Conservation (phyloP, 2,888 invertebrate genomes). For the Lamellibrachia columna region DNA sequence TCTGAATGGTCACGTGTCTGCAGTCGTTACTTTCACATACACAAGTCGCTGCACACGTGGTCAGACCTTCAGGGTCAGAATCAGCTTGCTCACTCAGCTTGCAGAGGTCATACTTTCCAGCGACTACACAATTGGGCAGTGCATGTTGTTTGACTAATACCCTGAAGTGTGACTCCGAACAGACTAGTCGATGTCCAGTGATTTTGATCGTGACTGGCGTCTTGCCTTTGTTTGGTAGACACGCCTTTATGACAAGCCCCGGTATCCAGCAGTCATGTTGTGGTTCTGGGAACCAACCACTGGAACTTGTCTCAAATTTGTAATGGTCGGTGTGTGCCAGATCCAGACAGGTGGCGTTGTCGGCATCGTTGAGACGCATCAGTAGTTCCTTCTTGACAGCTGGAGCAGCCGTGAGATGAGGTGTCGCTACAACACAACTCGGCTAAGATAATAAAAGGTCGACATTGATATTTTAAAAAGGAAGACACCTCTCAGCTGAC, state of each 20-base stretch:
- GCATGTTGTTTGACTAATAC: neutral
- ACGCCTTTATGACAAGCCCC: neutral
- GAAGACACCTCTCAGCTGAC: too few species aligned
- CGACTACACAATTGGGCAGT: neutral
- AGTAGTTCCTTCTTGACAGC: neutral
- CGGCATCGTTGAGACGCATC: neutral
- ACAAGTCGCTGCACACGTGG: neutral
- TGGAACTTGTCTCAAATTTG: neutral
- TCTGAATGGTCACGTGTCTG: neutral
- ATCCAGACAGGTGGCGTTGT: neutral
- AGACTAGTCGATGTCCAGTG: neutral
- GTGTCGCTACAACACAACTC: neutral
- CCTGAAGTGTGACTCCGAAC: neutral
- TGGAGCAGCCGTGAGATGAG: neutral
- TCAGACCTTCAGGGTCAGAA: neutral
- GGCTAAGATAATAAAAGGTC: too few species aligned
- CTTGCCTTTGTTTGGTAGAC: neutral
- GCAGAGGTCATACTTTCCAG: neutral
- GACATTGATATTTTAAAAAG: too few species aligned
- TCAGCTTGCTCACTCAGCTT: neutral
- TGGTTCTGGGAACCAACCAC: neutral
- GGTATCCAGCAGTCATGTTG: neutral
- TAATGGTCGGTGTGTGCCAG: constrained; percentile 2
- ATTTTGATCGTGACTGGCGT: neutral
- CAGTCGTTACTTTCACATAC: neutral